These are phyloP conservation scores for Rhabdomys pumilio DNA, from an alignment of 2,797 vertebrate species.

Conservation along the genomic window DNA sequence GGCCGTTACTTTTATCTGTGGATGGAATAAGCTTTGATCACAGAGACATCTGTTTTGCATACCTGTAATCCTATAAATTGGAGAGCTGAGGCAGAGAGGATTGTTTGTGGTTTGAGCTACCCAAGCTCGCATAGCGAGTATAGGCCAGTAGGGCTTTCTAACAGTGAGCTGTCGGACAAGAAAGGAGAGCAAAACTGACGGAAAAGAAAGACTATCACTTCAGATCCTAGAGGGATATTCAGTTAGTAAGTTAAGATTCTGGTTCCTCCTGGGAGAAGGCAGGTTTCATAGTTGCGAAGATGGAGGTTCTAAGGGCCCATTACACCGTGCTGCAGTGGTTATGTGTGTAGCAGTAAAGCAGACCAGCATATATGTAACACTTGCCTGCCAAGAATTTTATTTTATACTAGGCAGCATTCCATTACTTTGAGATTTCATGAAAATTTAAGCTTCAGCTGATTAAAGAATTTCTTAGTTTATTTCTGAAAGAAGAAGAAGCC, in stretches of 20 bases:
- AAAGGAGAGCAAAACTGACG: background rate
- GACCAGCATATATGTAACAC: background rate
- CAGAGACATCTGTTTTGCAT: background rate
- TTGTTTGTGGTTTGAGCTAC: background rate
- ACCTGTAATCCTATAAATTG: background rate
- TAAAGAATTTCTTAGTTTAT: background rate
- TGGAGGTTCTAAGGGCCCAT: background rate
- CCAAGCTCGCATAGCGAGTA: background rate
- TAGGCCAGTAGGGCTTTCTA: background rate
- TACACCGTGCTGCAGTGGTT: background rate
- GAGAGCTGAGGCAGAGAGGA: background rate
- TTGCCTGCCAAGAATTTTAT: background rate
- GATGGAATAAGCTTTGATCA: background rate
- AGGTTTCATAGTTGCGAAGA: background rate
- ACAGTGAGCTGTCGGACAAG: background rate
- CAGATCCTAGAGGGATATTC: background rate
- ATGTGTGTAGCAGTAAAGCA: background rate
- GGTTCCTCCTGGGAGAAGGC: background rate
- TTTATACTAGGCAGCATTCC: background rate
- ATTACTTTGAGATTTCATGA: background rate
- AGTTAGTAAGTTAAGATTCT: background rate
- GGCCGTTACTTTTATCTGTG: slow-evolving; percentile 5
- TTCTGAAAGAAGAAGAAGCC: background rate
- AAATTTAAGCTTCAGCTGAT: background rate
- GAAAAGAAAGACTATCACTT: background rate